Base-by-base conservation (phyloP, 1,140 invertebrate species). In the Drosophila athabasca region DNA sequence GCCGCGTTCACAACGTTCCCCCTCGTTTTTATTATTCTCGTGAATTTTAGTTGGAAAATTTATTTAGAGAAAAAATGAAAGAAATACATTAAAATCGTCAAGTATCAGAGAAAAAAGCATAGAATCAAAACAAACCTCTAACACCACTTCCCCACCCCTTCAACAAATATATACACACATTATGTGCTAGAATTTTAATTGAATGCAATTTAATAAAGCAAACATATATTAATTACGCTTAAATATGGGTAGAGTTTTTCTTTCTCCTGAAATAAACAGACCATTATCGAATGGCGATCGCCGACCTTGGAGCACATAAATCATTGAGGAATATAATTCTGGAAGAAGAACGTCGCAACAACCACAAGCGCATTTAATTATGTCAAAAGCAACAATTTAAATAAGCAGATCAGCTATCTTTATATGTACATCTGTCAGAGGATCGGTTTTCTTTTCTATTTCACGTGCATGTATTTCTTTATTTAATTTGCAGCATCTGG, bases 191-290 rank as follows among this genome's bases (percentile, higher is more conserved):
- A 58, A 84, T 76, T 83, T 79, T 83, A 83, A 84, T 84, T 76
- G 67, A 83, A 84, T 84, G 79, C 84, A 83, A 84, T 84, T 83
- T 60, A 83, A 83, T 83, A 83, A 83, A 83, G 76, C 79, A 79
- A 83, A 67, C 49, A 83, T 70, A 67, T 83, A 83, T 83, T 83
- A 83, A 83, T 83, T 83, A 83, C 79, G 79, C 79, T 79, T 69
- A 82, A 81, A 52, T 60, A 67, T 31, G 48, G 48, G 8, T 17
- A n/a, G 5, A 11, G 11, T 41, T 26, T 6, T 41, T 43, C 3
- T 35, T 29, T 31, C 0, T 31, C 31, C 8, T 9, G 7, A 31
- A 31, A 8, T 8, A 26, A 26, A 26, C 24, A 26, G 24, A 26
- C 24, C 24, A 5, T 31, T 9, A 31, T 7, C 29, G 29, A 29